These are phyloP conservation scores for Tauraco erythrolophus DNA, from an alignment of 2,113 vertebrate species.

Conservation along the genomic window DNA sequence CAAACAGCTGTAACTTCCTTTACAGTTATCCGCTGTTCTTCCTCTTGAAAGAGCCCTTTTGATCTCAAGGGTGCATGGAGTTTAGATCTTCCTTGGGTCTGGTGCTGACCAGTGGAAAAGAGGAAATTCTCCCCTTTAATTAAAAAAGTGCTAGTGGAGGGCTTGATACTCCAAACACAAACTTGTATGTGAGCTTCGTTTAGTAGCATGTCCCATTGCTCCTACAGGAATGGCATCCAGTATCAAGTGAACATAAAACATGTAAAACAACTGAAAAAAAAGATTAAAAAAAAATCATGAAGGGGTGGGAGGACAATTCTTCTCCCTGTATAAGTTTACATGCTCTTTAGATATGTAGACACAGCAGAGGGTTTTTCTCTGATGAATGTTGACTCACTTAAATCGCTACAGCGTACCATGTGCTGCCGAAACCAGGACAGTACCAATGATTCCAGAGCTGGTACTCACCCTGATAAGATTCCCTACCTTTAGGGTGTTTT, in stretches of 20 bases:
- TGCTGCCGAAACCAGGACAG: too few relatives aligned
- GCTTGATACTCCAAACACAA: not conserved
- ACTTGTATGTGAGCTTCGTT: not conserved
- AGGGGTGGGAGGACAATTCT: rapidly evolving
- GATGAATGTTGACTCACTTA: not conserved
- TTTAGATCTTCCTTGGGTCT: not conserved
- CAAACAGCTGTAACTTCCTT: conserved; percentile 62
- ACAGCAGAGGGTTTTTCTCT: not conserved
- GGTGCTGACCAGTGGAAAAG: not conserved
- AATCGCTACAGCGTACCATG: not conserved
- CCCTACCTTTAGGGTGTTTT: not conserved
- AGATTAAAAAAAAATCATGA: not conserved
- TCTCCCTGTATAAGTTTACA: not conserved
- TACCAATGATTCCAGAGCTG: not conserved
- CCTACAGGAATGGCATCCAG: not conserved
- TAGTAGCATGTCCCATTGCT: not conserved
- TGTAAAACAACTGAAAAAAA: not conserved
- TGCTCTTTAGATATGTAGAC: not conserved
- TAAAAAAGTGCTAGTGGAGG: not conserved
- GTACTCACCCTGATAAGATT: not conserved
- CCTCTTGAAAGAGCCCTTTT: conserved; percentile 38
- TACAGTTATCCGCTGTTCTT: conserved; percentile 10
- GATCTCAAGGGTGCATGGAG: not conserved
- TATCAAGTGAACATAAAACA: not conserved
- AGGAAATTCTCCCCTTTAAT: conserved; percentile 22